Evolutionary conservation across 1,140 invertebrate genomes (phyloP).

Genomic region (Tribolium castaneum): DNA sequence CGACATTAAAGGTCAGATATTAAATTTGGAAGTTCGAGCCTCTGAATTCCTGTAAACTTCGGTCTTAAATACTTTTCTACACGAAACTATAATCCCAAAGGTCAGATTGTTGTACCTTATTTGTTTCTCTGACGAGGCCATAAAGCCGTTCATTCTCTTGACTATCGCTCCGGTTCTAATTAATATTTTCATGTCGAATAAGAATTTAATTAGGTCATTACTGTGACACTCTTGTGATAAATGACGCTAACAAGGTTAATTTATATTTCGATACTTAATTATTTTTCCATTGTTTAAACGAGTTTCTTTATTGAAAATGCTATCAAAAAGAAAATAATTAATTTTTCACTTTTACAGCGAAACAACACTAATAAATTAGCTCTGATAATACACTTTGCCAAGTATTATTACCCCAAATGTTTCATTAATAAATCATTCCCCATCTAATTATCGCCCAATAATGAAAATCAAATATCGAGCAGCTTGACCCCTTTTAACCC

Average conservation of each 20-base stretch:
- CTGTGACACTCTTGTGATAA: background rate
- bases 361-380: slow-evolving; percentile 14
- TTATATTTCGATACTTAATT: slow-evolving; percentile 17
- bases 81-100: background rate
- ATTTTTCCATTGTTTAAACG: slow-evolving; percentile 20
- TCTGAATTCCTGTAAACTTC: background rate
- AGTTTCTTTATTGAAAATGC: background rate
- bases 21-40: slow-evolving; percentile 1
- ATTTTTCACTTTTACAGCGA: slow-evolving; percentile 11
- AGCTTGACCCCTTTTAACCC: too few relatives aligned
- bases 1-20: slow-evolving; percentile 19
- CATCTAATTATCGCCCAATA: slow-evolving; percentile 10
- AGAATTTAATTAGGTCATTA: slow-evolving; percentile 19
- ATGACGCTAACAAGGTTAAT: slow-evolving; percentile 18
- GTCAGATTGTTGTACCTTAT: background rate
- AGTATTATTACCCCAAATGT: background rate
- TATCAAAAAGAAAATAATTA: slow-evolving; percentile 24
- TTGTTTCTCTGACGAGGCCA: background rate
- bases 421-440: slow-evolving; percentile 8
- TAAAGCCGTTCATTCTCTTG: background rate
- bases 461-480: background rate
- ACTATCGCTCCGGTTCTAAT: background rate
- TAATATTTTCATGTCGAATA: slow-evolving; percentile 3
- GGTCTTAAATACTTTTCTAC: slow-evolving; percentile 11
- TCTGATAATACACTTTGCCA: slow-evolving; percentile 9